Percentiles rank a stretch among this genome's conserved stretches.
phyloP scores from a whole-genome alignment of 1,140 invertebrate genomes.

The Mamestra configurata region DNA sequence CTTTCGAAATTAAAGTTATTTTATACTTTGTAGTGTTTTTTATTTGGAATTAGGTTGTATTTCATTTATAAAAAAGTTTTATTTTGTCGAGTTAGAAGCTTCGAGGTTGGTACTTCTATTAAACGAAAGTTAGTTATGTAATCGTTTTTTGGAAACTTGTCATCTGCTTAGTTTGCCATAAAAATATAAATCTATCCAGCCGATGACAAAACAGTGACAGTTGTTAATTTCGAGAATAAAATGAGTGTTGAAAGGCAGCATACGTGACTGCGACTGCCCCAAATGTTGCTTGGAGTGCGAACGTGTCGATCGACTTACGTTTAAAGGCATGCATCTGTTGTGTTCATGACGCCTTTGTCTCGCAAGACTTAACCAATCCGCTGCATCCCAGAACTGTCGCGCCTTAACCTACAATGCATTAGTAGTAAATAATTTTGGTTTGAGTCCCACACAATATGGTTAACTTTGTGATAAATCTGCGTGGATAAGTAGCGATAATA shows the following conservation, averaged over 20 bases:
- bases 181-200: background rate
- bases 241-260: conserved; percentile 23
- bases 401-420: background rate
- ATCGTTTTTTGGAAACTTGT: too few relatives aligned
- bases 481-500: too few relatives aligned
- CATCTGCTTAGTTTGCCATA: background rate
- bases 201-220: conserved; percentile 29
- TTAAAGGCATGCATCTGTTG: conserved; percentile 18
- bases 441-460: too few relatives aligned
- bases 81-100: too few relatives aligned
- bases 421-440: too few relatives aligned
- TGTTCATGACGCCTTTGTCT: conserved; percentile 23
- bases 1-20: too few relatives aligned
- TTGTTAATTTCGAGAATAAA: conserved; percentile 35
- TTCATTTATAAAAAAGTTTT: too few relatives aligned
- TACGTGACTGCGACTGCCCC: conserved; percentile 35
- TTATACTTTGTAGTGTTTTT: too few relatives aligned
- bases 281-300: conserved; percentile 27
- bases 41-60: too few relatives aligned
- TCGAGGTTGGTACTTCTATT: too few relatives aligned
- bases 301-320: conserved; percentile 40
- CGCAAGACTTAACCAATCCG: background rate
- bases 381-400: background rate
- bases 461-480: too few relatives aligned
- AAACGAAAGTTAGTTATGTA: too few relatives aligned